These are phyloP conservation scores for Leiothrix lutea DNA, from an alignment of 2,113 vertebrate species.

Conservation along the genomic window DNA sequence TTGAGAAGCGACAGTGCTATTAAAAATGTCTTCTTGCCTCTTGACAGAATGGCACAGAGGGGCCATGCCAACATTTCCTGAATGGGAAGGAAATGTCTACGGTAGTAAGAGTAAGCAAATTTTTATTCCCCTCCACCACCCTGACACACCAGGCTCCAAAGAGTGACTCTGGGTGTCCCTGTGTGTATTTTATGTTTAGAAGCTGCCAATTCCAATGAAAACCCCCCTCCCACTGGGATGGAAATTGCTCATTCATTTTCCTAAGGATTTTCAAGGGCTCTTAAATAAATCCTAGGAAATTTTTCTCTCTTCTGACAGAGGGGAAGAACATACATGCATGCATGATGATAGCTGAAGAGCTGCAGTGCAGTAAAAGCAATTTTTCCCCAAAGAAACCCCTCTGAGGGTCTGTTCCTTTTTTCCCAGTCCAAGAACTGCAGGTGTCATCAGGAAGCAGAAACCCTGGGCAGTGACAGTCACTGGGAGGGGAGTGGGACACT, in stretches of 20 bases:
- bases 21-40: slow-evolving; percentile 72
- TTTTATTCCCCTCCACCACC: neutral
- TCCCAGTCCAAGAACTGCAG: neutral
- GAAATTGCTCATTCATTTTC: neutral
- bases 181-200: neutral
- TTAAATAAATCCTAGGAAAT: neutral
- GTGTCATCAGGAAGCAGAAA: neutral
- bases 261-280: slow-evolving; percentile 20
- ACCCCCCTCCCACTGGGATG: neutral
- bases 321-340: neutral
- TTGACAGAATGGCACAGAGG: slow-evolving; percentile 53
- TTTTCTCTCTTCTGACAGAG: neutral
- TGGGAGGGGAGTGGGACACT: neutral
- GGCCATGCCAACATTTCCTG: neutral
- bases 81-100: neutral
- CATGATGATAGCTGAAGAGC: neutral
- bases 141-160: neutral
- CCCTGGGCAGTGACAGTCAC: neutral
- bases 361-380: neutral
- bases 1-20: slow-evolving; percentile 71
- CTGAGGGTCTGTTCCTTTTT: neutral
- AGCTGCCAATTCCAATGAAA: neutral
- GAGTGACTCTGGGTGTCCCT: neutral
- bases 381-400: neutral
- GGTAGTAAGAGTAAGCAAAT: slow-evolving; percentile 1